These are phyloP conservation scores for Okamejei kenojei DNA, from an alignment of 2,797 vertebrate species.

Conservation along the genomic window DNA sequence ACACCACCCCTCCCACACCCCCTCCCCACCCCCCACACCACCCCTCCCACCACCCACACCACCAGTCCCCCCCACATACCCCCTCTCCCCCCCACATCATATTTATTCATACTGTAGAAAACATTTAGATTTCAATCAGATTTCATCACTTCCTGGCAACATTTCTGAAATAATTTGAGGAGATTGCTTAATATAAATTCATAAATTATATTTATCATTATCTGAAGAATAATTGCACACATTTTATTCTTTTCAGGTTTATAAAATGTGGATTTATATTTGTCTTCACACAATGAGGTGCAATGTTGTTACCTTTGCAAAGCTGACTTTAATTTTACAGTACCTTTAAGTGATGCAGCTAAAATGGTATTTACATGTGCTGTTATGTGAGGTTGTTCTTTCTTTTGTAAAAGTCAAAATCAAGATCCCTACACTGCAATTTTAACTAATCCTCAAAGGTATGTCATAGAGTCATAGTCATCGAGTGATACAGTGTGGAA, in stretches of 20 bases:
- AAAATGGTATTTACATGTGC: background rate
- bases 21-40: too few relatives aligned
- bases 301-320: background rate
- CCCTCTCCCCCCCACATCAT: too few relatives aligned
- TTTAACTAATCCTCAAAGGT: too few relatives aligned
- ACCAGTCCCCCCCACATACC: too few relatives aligned
- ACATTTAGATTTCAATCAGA: background rate
- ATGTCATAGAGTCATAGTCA: too few relatives aligned
- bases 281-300: background rate
- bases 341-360: background rate
- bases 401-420: background rate
- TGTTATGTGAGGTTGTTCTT: background rate
- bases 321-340: background rate
- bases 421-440: background rate
- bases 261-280: background rate
- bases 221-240: background rate
- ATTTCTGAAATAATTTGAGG: background rate
- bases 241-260: background rate
- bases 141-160: background rate
- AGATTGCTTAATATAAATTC: background rate
- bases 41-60: too few relatives aligned
- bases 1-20: too few relatives aligned
- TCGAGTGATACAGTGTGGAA: too few relatives aligned
- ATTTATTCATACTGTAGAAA: too few relatives aligned
- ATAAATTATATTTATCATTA: background rate